phyloP scores from a whole-genome alignment of 92 coral and sea anemone genomes.

The Epizoanthus stellaris region DNA sequence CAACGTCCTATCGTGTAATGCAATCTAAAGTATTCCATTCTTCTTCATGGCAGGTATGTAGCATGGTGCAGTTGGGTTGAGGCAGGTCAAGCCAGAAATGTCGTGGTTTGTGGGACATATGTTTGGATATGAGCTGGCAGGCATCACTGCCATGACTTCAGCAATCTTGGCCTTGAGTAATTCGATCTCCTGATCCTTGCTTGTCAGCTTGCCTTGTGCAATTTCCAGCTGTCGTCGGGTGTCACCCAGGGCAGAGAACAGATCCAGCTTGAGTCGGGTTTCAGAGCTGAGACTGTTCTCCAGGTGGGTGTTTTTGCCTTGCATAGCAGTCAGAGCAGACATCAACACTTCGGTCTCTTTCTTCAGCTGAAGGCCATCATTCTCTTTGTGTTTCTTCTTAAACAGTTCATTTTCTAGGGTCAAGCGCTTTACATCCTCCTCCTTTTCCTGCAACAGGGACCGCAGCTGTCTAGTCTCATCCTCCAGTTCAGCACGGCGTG shows the following conservation, averaged over 20 bases:
- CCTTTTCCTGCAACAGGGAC: conserved; percentile 79
- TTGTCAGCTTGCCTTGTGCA: conserved; percentile 80
- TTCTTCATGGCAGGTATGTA: conserved; percentile 74
- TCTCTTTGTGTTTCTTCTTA: conserved; percentile 85
- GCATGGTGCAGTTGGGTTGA: conserved; percentile 90
- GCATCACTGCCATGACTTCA: conserved; percentile 98
- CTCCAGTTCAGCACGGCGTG: conserved; percentile 94
- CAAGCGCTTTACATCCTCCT: conserved; percentile 78
- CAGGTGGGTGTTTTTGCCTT: conserved; percentile 96
- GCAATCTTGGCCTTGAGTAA: conserved; percentile 94
- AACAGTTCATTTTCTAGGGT: conserved; percentile 82
- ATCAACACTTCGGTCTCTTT: conserved; percentile 96
- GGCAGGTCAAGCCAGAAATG: conserved; percentile 39
- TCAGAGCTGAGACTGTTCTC: conserved; percentile 98
- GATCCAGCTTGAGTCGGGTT: conserved; percentile 93
- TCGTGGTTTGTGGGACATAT: conserved; percentile 35
- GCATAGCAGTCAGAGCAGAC: conserved; percentile 96
- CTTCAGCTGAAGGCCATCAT: conserved; percentile 88
- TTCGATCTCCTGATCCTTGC: conserved; percentile 88
- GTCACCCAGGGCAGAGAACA: conserved; percentile 97
- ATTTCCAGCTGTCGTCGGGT: conserved; percentile 96
- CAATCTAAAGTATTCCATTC: conserved; percentile 66
- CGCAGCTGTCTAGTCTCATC: conserved; percentile 88
- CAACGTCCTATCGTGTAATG: conserved; percentile 11
- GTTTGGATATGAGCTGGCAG: conserved; percentile 47